A percentile compares a stretch with the other conserved stretches of the same genome.
phyloP scores from a whole-genome alignment of 2,797 vertebrate species.

The Centropyge bicolor region DNA sequence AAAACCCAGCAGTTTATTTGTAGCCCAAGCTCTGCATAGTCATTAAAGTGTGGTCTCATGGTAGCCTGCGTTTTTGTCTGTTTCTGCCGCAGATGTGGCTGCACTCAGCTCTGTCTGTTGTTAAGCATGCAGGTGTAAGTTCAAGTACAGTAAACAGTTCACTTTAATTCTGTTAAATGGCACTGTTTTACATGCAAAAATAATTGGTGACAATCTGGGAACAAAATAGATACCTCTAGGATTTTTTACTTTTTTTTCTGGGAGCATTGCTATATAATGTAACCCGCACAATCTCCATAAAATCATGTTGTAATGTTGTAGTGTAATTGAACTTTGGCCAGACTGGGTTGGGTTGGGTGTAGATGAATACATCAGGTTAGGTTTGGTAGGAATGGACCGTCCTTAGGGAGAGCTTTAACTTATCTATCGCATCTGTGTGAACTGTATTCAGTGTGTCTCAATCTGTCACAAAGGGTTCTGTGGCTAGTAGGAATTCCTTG shows the following conservation, averaged over 20 bases:
- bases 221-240: neutral
- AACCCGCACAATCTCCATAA: neutral
- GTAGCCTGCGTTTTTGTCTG: constrained; percentile 67
- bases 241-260: no score
- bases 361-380: no score
- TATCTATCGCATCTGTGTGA: neutral
- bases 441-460: neutral
- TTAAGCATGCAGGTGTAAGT: constrained; percentile 50
- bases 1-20: constrained; percentile 79
- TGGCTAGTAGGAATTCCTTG: no score
- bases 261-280: neutral
- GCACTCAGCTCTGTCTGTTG: constrained; percentile 41
- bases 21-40: constrained; percentile 75
- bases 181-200: no score
- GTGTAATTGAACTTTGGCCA: no score
- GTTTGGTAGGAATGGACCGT: no score
- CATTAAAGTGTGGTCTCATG: constrained; percentile 80
- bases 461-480: neutral
- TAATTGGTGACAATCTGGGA: neutral
- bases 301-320: no score
- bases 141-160: no score
- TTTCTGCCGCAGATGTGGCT: constrained; percentile 70
- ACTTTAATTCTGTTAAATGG: no score
- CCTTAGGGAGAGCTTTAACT: neutral
- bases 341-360: no score